Base-by-base conservation (phyloP, 1,140 invertebrate species). In the Centruroides sculpturatus region DNA sequence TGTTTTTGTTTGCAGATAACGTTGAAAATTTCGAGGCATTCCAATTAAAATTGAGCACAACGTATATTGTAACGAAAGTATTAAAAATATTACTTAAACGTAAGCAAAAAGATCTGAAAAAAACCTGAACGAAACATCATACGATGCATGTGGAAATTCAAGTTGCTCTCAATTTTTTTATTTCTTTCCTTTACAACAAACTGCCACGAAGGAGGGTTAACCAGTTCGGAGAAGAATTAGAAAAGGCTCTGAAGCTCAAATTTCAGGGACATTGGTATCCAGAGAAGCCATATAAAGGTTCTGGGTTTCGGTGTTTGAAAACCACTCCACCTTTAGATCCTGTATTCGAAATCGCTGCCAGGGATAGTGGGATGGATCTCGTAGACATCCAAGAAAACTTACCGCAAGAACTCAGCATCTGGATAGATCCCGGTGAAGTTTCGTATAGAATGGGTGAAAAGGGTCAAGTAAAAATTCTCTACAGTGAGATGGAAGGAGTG, bases 101-200 rank as follows among this genome's bases (percentile, higher is more conserved):
- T 41, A 5, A 8, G 8, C 41, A 41, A 41, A 23, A 41, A 41
- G 41, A 41, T 41, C 41, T 41, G 41, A 41, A 41, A 41, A 41
- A 41, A 41, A 41, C 41, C 8, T 41, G 41, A 41, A 41, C 5
- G 41, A 41, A 41, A 41, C 41, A 41, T 41, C 41, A 8, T 41
- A 86, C 81, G 72, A 98, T 97, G 93, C 92, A 97, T 83, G 89
- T 97, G 77, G 95, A 98, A 83, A 88, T 98, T 73, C 91, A 94
- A 82, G 89, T 97, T 69, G 94, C 93, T 62, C 80, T 97, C 67
- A 97, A 96, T 79, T 98, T 98, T 78, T 87, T 98, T 72, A 94
- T 97, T 78, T 96, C 92, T 60, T 96, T 96, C 78, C 82, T 98
- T 61, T 98, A 98, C 78, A 97, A 97, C 76, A 98, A 98, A 80